Evolutionary conservation across 2,113 vertebrate species (phyloP).

Genomic region (Genyomyrus donnyi): DNA sequence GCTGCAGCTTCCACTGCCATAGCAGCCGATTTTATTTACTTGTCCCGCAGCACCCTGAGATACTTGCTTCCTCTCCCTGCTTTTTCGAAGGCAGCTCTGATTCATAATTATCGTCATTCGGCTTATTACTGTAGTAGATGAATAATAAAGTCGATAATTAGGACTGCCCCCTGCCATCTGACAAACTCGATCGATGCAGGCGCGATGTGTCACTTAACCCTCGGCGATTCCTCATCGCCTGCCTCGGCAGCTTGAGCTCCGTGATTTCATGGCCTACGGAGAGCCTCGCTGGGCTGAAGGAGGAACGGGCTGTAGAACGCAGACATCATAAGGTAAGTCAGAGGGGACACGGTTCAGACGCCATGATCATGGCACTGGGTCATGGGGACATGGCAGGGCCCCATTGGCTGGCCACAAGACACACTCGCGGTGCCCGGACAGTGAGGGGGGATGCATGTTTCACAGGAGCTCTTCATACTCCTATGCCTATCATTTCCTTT

Average conservation of each 20-base stretch:
- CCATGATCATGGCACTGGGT: not conserved
- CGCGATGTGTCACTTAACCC: not conserved
- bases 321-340: not conserved
- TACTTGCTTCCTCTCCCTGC: too few relatives aligned
- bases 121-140: not conserved
- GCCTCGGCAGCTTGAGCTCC: not conserved
- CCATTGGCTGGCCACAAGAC: not conserved
- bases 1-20: not conserved
- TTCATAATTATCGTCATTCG: not conserved
- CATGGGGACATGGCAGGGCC: not conserved
- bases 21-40: not conserved
- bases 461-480: not conserved
- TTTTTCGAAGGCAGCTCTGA: not conserved
- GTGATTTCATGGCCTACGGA: not conserved
- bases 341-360: not conserved
- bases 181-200: not conserved
- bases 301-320: not conserved
- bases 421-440: not conserved
- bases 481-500: slow-evolving; percentile 1
- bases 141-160: not conserved
- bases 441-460: not conserved
- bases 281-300: not conserved
- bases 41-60: not conserved
- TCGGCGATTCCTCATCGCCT: not conserved
- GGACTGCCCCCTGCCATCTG: not conserved